phyloP scores from a whole-genome alignment of 2,888 invertebrate genomes.

The Notocelia uddmanniana region DNA sequence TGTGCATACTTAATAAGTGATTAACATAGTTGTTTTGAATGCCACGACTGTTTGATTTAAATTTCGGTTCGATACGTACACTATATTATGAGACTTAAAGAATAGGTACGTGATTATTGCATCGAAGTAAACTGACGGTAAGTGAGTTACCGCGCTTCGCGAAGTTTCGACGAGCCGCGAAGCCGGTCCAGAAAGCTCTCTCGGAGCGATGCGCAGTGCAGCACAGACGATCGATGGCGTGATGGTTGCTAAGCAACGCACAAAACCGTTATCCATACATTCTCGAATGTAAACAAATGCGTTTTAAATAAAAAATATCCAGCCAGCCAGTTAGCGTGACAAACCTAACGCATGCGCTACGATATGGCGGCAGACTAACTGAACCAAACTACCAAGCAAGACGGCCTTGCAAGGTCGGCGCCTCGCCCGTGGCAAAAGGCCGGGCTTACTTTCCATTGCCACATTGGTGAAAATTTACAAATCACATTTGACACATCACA shows the following conservation, averaged over 20 bases:
- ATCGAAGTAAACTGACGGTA: background rate
- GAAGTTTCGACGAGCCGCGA: constrained; percentile 55
- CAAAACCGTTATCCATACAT: background rate
- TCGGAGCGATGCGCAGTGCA: constrained; percentile 52
- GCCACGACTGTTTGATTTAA: constrained; percentile 6
- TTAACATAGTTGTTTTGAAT: constrained; percentile 44
- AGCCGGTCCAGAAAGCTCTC: constrained; percentile 63
- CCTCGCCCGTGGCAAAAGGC: constrained; percentile 21
- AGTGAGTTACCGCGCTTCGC: constrained; percentile 49
- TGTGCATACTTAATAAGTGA: constrained; percentile 37
- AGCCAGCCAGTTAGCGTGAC: constrained; percentile 11
- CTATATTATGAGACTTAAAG: background rate
- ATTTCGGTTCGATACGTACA: constrained; percentile 22
- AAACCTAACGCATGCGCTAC: constrained; percentile 28
- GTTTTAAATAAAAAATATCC: background rate
- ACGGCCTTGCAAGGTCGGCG: constrained; percentile 67
- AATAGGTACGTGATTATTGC: constrained; percentile 8
- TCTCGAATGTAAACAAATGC: background rate
- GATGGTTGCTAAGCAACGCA: constrained; percentile 69
- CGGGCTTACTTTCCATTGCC: constrained; percentile 42
- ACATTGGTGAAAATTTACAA: no score
- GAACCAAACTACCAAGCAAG: constrained; percentile 49
- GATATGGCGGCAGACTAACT: constrained; percentile 48
- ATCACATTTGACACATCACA: no score
- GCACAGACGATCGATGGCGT: constrained; percentile 57